These are phyloP conservation scores for Virgularia gustaviana DNA, from an alignment of 92 coral and sea anemone species.

Conservation along the genomic window DNA sequence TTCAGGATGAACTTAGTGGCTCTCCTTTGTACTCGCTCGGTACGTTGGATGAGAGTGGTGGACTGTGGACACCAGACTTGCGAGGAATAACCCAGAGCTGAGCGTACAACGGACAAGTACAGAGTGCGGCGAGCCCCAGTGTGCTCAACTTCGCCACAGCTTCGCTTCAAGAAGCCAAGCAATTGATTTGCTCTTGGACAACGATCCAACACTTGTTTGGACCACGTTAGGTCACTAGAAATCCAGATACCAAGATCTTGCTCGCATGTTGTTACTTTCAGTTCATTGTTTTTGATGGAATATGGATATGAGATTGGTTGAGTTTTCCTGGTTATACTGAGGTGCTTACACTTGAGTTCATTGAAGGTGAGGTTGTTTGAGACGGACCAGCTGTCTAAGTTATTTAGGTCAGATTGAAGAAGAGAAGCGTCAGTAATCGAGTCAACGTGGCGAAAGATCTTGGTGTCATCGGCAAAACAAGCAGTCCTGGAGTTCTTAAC, in stretches of 20 bases:
- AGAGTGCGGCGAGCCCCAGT: slow-evolving; percentile 33
- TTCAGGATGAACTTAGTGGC: too few relatives aligned
- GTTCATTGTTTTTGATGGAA: slow-evolving; percentile 13
- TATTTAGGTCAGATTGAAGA: slow-evolving; percentile 38
- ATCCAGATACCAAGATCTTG: slow-evolving; percentile 52
- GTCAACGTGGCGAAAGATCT: slow-evolving; percentile 13
- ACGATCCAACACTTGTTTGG: too few relatives aligned
- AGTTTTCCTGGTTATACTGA: neutral
- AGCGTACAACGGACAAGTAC: slow-evolving; percentile 31
- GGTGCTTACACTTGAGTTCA: neutral
- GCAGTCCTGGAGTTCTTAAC: slow-evolving; percentile 9
- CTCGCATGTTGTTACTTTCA: slow-evolving; percentile 7
- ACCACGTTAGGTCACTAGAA: slow-evolving; percentile 38
- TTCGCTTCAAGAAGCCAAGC: too few relatives aligned
- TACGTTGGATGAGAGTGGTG: too few relatives aligned
- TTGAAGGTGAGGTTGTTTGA: slow-evolving; percentile 7
- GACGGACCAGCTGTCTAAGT: slow-evolving; percentile 45
- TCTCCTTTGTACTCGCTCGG: too few relatives aligned
- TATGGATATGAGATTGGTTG: slow-evolving; percentile 20
- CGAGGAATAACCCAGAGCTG: slow-evolving; percentile 41
- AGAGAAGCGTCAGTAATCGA: slow-evolving; percentile 30
- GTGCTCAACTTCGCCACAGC: slow-evolving; percentile 20
- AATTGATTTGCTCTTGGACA: too few relatives aligned
- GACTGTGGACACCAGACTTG: too few relatives aligned
- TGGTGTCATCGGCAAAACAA: slow-evolving; percentile 25